These are phyloP conservation scores for Philopotamus ludificatus DNA, from an alignment of 1,140 invertebrate species.

Conservation along the genomic window DNA sequence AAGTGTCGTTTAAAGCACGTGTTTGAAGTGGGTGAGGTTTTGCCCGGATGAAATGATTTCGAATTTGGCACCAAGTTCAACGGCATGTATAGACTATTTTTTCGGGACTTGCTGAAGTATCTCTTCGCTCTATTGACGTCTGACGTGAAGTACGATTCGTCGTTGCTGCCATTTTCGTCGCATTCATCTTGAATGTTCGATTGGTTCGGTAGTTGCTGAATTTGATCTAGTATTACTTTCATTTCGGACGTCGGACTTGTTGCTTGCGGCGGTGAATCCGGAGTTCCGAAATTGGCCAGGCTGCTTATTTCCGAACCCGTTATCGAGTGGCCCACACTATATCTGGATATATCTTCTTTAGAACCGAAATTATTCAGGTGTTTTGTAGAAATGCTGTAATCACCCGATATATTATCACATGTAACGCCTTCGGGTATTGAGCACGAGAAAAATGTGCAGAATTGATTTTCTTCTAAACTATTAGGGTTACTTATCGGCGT, in stretches of 20 bases:
- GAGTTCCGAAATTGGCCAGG: conserved; percentile 60
- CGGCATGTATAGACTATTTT: conserved; percentile 62
- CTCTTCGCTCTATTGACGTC: conserved; percentile 47
- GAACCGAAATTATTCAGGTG: conserved; percentile 39
- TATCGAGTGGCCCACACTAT: conserved; percentile 49
- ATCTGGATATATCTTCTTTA: conserved; percentile 37
- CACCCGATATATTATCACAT: conserved; percentile 37
- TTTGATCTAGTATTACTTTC: conserved; percentile 66
- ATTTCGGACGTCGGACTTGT: conserved; percentile 74
- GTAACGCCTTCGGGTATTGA: conserved; percentile 25
- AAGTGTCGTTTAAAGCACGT: conserved; percentile 37
- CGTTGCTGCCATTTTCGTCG: conserved; percentile 15
- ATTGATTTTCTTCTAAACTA: conserved; percentile 40
- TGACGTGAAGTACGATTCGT: conserved; percentile 40
- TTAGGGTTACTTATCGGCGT: conserved; percentile 32
- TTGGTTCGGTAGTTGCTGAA: conserved; percentile 59
- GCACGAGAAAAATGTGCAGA: conserved; percentile 32
- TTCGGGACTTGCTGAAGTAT: conserved; percentile 49
- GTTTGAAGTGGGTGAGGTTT: conserved; percentile 36
- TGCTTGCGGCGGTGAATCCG: conserved; percentile 72
- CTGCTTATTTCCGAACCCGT: conserved; percentile 68
- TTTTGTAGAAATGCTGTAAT: conserved; percentile 38
- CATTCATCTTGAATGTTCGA: background rate
- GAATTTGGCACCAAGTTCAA: conserved; percentile 45
- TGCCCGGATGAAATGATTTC: conserved; percentile 30